Percentiles rank a stretch among this genome's conserved stretches.
Evolutionary conservation across 2,888 invertebrate species (phyloP).

Genomic region (Amphipoea lucens): DNA sequence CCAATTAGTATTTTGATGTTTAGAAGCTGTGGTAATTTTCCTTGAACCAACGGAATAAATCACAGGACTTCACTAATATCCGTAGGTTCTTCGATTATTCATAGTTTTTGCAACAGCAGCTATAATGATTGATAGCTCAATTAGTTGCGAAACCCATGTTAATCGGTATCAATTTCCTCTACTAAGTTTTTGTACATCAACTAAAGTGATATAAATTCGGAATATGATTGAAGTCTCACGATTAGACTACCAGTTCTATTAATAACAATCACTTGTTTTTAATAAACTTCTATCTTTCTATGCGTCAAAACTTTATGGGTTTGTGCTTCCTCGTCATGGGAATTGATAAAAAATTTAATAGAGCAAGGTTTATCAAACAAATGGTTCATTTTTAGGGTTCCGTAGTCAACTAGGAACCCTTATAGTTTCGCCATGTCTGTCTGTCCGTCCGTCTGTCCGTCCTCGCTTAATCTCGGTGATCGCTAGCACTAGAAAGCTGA

Average conservation of each 20-base stretch:
- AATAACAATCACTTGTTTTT: conserved; percentile 6
- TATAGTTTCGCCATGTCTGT: no score
- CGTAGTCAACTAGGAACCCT: not conserved
- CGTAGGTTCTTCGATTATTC: not conserved
- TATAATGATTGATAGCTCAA: conserved; percentile 42
- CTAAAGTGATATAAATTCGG: conserved; percentile 40
- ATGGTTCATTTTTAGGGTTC: not conserved
- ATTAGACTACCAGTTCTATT: conserved; percentile 18
- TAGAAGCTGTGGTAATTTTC: not conserved
- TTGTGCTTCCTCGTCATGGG: conserved; percentile 1
- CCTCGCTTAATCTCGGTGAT: no score
- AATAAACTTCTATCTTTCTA: conserved; percentile 1
- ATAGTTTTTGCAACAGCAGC: conserved; percentile 22
- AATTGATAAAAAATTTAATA: not conserved
- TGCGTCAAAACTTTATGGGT: conserved; percentile 5
- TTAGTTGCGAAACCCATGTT: conserved; percentile 27
- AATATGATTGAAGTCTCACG: conserved; percentile 49
- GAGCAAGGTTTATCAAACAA: not conserved
- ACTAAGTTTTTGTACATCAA: conserved; percentile 29
- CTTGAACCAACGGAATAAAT: conserved; percentile 20
- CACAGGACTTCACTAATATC: conserved; percentile 33
- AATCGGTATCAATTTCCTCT: conserved; percentile 58
- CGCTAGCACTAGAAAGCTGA: no score
- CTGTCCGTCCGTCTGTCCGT: no score
- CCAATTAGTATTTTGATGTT: not conserved